These are phyloP conservation scores for Phymanthus crucifer DNA, from an alignment of 92 coral and sea anemone species.

Conservation along the genomic window DNA sequence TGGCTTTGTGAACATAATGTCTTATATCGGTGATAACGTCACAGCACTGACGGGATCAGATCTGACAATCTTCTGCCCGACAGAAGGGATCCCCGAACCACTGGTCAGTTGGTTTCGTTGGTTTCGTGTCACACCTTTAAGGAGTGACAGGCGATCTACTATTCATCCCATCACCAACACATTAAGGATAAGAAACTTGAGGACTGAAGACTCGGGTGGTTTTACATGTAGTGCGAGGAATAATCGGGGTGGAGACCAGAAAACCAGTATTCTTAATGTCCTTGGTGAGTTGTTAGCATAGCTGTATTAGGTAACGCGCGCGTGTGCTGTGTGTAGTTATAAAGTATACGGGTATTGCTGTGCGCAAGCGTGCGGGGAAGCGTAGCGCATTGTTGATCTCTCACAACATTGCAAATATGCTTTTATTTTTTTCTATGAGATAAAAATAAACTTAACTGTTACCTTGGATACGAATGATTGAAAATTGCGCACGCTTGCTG, in stretches of 20 bases:
- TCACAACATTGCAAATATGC: no score
- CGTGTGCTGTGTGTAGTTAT: no score
- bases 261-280: slow-evolving; percentile 21
- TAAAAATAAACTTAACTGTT: no score
- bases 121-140: slow-evolving; percentile 20
- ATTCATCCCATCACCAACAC: not conserved
- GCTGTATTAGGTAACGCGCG: no score
- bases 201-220: slow-evolving; percentile 51
- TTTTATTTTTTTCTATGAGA: no score
- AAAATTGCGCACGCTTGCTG: no score
- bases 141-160: not conserved
- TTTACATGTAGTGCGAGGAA: slow-evolving; percentile 73
- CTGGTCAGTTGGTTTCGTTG: slow-evolving; percentile 37
- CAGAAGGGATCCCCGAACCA: slow-evolving; percentile 77
- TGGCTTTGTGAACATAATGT: slow-evolving; percentile 17
- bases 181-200: slow-evolving; percentile 30
- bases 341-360: no score
- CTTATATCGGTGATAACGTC: slow-evolving; percentile 49
- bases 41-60: slow-evolving; percentile 59
- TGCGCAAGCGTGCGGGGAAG: no score
- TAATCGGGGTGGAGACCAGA: slow-evolving; percentile 57
- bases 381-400: no score
- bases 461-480: no score
- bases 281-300: slow-evolving; percentile 26
- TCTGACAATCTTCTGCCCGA: slow-evolving; percentile 61